Evolutionary conservation across 2,888 invertebrate genomes (phyloP), one percentile per base, ranked within the genome.

Genomic region (Drosophila lacicola): DNA sequence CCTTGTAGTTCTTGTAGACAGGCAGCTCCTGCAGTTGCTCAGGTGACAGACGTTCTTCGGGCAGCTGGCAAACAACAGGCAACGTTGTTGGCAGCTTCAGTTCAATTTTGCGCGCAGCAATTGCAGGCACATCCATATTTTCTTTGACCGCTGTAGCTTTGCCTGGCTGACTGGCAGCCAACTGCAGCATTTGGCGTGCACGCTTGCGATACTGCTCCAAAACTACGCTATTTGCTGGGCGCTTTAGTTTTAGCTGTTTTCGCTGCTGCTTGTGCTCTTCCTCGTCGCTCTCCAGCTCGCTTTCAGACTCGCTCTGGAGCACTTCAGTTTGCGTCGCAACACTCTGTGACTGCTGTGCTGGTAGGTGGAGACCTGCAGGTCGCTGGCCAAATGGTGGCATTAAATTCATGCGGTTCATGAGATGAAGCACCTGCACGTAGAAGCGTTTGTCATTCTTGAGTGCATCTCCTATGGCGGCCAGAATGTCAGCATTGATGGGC

Each of bases 341-440:
- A 56, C 63, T 39, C 75, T 79, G 37, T 36, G 64, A 8, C 0
- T 21, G 34, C 11, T 46, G 41, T 2, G 45, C 2, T 0, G 46
- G 65, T 1, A 64, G 5, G 6, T 62, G 3, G 0, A 80, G 3
- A 1, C 65, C 57, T 6, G 54, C 10, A 6, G 70, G 29, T 21
- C 78, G 81, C 77, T 92, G 90, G 17, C 93, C 94, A 93, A 98
- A 98, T 0, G 98, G 98, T 45, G 96, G 95, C 17, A 96, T 96
- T 51, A 98, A 92, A 91, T 96, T 96, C 97, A 98, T 97, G 92
- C 96, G 96, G 91, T 98, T 98, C 98, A 98, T 98, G 56, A 98
- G 93, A 93, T 98, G 98, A 49, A 98, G 90, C 10, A 96, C 95
- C 94, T 96, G 95, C 1, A 94, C 95, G 90, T 98, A 98, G 91